These are phyloP conservation scores for Glossophaga mutica DNA, from an alignment of 2,797 vertebrate species.

Conservation along the genomic window DNA sequence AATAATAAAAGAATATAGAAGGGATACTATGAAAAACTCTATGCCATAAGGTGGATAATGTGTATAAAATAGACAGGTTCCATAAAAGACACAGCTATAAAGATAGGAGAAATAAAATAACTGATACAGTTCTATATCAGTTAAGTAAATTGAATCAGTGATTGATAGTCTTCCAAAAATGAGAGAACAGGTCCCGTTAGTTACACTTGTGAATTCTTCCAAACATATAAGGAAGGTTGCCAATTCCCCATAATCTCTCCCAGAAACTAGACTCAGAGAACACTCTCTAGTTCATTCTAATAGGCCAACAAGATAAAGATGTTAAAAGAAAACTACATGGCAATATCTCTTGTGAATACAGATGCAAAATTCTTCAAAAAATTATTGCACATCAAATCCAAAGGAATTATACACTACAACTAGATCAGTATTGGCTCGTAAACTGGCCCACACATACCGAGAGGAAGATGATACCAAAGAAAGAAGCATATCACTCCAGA, in stretches of 20 bases:
- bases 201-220: not conserved
- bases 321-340: not conserved
- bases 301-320: not conserved
- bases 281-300: not conserved
- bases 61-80: not conserved
- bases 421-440: accelerated
- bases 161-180: not conserved
- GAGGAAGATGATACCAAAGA: not conserved
- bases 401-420: not conserved
- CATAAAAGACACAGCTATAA: not conserved
- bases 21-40: not conserved
- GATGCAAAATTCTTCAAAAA: not conserved
- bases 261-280: not conserved
- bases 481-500: not conserved
- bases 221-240: not conserved
- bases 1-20: not conserved
- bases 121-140: too few relatives aligned
- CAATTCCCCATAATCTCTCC: not conserved
- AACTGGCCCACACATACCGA: not conserved
- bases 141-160: not conserved
- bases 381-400: not conserved
- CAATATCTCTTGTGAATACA: not conserved
- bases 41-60: not conserved
- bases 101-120: not conserved
- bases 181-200: not conserved